Percentiles rank a stretch among this genome's conserved stretches.
These are phyloP conservation scores for Andinoacara biseriatus DNA, from an alignment of 2,113 vertebrate species.

Conservation along the genomic window DNA sequence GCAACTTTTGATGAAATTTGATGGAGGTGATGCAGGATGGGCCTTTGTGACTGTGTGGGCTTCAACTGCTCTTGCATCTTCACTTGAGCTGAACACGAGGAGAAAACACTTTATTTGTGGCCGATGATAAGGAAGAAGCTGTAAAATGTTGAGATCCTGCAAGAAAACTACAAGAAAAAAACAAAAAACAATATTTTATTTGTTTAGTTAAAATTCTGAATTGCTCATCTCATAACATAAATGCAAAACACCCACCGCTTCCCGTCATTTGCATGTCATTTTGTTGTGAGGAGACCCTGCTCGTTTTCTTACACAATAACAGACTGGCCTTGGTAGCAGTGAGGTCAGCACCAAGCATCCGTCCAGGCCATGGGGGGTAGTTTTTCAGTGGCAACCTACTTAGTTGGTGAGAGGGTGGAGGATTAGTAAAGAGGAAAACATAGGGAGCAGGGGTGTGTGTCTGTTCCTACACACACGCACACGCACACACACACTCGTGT, in stretches of 20 bases:
- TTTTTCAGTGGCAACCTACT: conserved; percentile 40
- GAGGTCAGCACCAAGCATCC: conserved; percentile 66
- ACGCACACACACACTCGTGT: not conserved
- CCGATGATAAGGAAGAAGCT: not conserved
- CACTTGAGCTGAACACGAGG: not conserved
- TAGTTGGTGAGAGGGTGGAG: conserved; percentile 52
- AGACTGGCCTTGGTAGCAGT: conserved; percentile 47
- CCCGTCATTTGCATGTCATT: conserved; percentile 61
- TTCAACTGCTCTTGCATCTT: conserved; percentile 24
- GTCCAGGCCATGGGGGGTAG: conserved; percentile 44
- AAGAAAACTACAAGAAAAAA: not conserved
- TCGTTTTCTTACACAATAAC: conserved; percentile 51
- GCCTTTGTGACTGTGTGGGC: conserved; percentile 21
- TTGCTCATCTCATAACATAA: conserved; percentile 25
- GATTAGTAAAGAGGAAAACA: conserved; percentile 65
- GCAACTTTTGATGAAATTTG: conserved; percentile 52
- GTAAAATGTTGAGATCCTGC: not conserved
- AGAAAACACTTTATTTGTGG: conserved; percentile 13
- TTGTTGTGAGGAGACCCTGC: conserved; percentile 52
- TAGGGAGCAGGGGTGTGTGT: conserved; percentile 22
- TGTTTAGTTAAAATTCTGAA: not conserved
- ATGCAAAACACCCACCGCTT: conserved; percentile 44
- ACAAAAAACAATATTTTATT: not conserved
- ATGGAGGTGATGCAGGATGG: conserved; percentile 38
- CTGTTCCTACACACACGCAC: not conserved